Evolutionary conservation across 2,113 vertebrate genomes (phyloP).

Genomic region (Macquaria australasica): DNA sequence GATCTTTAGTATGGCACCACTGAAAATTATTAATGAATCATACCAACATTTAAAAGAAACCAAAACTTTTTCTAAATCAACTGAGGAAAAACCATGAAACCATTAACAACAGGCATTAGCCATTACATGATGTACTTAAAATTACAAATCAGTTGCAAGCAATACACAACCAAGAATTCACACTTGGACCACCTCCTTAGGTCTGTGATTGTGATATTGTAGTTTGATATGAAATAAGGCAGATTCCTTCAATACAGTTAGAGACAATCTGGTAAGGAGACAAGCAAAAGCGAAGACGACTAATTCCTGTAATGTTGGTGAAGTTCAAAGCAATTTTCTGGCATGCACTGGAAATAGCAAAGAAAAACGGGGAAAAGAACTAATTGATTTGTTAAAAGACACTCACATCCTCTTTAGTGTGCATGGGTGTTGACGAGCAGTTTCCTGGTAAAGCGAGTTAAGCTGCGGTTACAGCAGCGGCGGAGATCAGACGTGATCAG

Average conservation of each 20-base stretch:
- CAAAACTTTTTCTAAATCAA: conserved; percentile 54
- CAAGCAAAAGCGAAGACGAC: conserved; percentile 70
- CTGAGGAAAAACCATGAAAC: conserved; percentile 44
- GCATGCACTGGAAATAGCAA: conserved; percentile 81
- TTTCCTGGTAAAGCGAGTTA: conserved; percentile 55
- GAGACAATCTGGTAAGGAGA: conserved; percentile 81
- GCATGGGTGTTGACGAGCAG: conserved; percentile 53
- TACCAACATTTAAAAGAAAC: conserved; percentile 63
- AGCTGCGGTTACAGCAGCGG: conserved; percentile 50
- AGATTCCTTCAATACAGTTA: conserved; percentile 78
- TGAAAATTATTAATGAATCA: conserved; percentile 74
- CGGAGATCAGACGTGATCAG: conserved; percentile 57
- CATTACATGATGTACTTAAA: conserved; percentile 74
- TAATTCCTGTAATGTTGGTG: conserved; percentile 60
- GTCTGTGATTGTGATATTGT: conserved; percentile 66
- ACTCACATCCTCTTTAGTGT: conserved; percentile 68
- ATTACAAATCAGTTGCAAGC: conserved; percentile 81
- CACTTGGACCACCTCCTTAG: conserved; percentile 60
- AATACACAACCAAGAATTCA: conserved; percentile 68
- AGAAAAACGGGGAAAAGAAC: conserved; percentile 37
- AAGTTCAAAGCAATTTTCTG: conserved; percentile 75
- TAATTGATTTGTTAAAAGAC: conserved; percentile 73
- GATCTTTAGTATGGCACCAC: conserved; percentile 83
- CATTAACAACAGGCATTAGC: conserved; percentile 72
- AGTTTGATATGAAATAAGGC: conserved; percentile 84